Conservation (phyloP, 2,888 invertebrate species). For the Lepidocyrtinus sp. region DNA sequence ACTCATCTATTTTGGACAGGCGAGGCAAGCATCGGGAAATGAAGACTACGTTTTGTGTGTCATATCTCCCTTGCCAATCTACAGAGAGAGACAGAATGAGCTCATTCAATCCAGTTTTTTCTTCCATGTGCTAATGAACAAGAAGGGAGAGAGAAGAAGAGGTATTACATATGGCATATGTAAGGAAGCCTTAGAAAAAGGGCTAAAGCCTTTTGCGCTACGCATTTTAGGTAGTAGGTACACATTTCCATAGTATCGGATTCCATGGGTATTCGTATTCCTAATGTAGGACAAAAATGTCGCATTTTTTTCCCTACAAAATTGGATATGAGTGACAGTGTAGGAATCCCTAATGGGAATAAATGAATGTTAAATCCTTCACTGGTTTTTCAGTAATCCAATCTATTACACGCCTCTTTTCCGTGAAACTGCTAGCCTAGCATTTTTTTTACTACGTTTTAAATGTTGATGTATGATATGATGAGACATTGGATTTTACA, state of each 20-base stretch:
- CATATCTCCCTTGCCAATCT: constrained; percentile 41
- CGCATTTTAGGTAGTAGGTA: too few relatives aligned
- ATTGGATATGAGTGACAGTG: constrained; percentile 42
- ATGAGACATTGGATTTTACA: too few relatives aligned
- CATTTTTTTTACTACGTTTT: not conserved
- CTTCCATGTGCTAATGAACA: constrained; percentile 30
- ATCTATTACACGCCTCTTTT: not conserved
- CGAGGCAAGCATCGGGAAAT: constrained; percentile 6
- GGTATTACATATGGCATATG: not conserved
- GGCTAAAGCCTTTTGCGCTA: too few relatives aligned
- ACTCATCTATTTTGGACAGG: constrained; percentile 30
- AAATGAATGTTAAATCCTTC: constrained; percentile 57
- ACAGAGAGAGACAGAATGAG: not conserved
- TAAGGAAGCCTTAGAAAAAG: too few relatives aligned
- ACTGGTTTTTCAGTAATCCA: constrained; percentile 26
- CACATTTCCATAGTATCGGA: too few relatives aligned
- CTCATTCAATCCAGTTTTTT: not conserved
- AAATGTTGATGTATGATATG: not conserved
- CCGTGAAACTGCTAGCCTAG: not conserved
- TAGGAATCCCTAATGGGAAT: constrained; percentile 56
- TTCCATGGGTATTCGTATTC: too few relatives aligned
- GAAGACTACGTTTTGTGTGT: constrained; percentile 19
- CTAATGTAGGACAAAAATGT: constrained; percentile 41
- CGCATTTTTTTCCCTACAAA: constrained; percentile 31
- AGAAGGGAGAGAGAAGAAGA: not conserved